A percentile compares a stretch with the other conserved stretches of the same genome.
These are phyloP conservation scores for Albula goreensis DNA, from an alignment of 2,113 vertebrate species.

Conservation along the genomic window DNA sequence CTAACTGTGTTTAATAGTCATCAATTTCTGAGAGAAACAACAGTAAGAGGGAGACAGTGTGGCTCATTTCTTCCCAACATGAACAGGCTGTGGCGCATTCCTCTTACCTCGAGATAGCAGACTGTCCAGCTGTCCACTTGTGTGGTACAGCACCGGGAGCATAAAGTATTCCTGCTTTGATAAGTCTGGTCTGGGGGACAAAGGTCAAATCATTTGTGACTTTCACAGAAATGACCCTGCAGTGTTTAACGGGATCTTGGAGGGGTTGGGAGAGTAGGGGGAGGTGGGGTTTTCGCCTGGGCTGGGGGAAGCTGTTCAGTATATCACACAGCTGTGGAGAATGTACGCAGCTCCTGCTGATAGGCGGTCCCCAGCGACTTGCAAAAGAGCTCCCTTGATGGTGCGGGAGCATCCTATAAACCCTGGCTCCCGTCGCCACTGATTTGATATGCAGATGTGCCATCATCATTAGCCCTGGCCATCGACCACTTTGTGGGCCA, in stretches of 20 bases:
- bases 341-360: constrained; percentile 17
- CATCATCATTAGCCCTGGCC: background rate
- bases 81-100: background rate
- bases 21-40: background rate
- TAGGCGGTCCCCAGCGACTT: background rate
- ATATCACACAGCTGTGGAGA: constrained; percentile 25
- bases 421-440: constrained; percentile 29
- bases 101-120: background rate
- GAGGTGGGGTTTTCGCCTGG: background rate
- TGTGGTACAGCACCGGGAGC: constrained; percentile 12
- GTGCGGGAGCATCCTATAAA: constrained; percentile 50
- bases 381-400: constrained; percentile 34
- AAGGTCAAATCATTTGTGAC: constrained; percentile 57
- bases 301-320: background rate
- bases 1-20: background rate
- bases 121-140: constrained; percentile 16
- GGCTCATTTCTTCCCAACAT: background rate
- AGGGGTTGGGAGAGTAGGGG: constrained; percentile 12
- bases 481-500: background rate
- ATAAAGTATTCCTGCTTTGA: constrained; percentile 53
- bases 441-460: constrained; percentile 49
- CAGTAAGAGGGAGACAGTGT: background rate
- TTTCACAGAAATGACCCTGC: constrained; percentile 46
- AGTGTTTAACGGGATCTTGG: constrained; percentile 31
- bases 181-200: constrained; percentile 49